Evolutionary conservation across 2,888 invertebrate genomes (phyloP).

Genomic region (Zele albiditarsus): DNA sequence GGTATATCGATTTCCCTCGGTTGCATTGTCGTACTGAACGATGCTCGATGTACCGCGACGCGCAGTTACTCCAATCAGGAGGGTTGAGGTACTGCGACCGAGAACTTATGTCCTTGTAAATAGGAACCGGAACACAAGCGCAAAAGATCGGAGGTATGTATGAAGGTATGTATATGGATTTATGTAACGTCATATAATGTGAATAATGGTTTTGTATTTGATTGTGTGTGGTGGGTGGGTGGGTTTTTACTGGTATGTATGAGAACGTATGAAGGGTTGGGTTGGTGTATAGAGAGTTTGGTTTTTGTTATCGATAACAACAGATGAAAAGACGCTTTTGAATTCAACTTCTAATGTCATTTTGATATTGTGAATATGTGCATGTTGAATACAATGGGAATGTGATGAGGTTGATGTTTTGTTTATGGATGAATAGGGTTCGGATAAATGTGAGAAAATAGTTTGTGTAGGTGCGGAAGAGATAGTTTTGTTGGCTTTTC

Average conservation of each 20-base stretch:
- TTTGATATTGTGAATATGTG: too few relatives aligned
- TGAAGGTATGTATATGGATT: background rate
- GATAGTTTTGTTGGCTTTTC: too few relatives aligned
- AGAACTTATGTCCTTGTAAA: conserved; percentile 25
- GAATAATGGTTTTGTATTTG: too few relatives aligned
- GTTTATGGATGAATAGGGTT: too few relatives aligned
- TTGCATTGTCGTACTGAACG: conserved; percentile 37
- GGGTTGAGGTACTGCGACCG: background rate
- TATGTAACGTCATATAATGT: background rate
- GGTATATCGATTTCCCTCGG: conserved; percentile 35
- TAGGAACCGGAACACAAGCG: background rate
- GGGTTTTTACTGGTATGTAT: too few relatives aligned
- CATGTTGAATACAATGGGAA: too few relatives aligned
- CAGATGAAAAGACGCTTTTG: conserved; percentile 19
- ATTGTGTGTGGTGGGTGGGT: too few relatives aligned
- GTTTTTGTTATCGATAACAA: conserved; percentile 29
- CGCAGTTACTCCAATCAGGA: conserved; percentile 29
- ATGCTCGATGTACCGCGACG: conserved; percentile 1
- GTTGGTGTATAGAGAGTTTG: background rate
- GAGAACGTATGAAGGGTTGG: too few relatives aligned
- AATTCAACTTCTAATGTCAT: conserved; percentile 17
- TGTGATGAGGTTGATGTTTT: too few relatives aligned
- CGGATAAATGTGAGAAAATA: too few relatives aligned
- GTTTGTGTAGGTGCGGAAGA: too few relatives aligned
- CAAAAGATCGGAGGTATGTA: conserved; percentile 1